phyloP scores from a whole-genome alignment of 2,797 vertebrate genomes.

The Hyperoplus immaculatus region DNA sequence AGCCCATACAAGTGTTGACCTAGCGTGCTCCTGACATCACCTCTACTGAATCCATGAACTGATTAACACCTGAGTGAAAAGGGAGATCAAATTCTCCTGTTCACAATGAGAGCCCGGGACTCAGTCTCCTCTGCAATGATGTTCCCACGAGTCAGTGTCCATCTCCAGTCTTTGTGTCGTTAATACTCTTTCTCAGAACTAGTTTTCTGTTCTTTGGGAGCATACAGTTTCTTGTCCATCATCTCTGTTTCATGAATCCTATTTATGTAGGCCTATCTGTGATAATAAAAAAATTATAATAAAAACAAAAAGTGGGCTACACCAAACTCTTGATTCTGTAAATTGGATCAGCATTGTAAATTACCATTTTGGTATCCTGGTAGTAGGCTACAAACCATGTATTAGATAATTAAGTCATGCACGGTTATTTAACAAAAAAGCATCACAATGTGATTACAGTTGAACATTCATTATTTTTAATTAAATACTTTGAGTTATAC shows the following conservation, averaged over 20 bases:
- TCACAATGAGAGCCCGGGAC: conserved; percentile 58
- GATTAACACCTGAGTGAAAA: conserved; percentile 57
- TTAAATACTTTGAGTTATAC: not conserved
- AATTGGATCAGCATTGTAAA: not conserved
- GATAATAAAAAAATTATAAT: too few species aligned
- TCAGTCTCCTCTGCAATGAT: conserved; percentile 58
- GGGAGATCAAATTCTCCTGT: conserved; percentile 54
- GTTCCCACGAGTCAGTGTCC: conserved; percentile 55
- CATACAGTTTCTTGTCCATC: not conserved
- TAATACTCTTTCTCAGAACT: conserved; percentile 36
- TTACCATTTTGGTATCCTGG: too few species aligned
- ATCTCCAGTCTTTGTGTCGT: conserved; percentile 60
- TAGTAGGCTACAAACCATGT: not conserved
- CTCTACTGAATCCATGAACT: conserved; percentile 8
- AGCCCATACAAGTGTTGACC: not conserved
- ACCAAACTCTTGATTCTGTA: not conserved
- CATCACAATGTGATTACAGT: not conserved
- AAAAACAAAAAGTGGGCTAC: not conserved
- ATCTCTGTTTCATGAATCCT: conserved; percentile 5
- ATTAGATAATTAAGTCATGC: conserved; percentile 5
- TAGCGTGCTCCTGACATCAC: conserved; percentile 23
- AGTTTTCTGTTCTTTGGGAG: conserved; percentile 1
- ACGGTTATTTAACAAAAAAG: not conserved
- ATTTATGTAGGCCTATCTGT: not conserved
- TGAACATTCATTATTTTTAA: not conserved